These are phyloP conservation scores for Delia radicum DNA, from an alignment of 1,140 invertebrate genomes.

Conservation along the genomic window DNA sequence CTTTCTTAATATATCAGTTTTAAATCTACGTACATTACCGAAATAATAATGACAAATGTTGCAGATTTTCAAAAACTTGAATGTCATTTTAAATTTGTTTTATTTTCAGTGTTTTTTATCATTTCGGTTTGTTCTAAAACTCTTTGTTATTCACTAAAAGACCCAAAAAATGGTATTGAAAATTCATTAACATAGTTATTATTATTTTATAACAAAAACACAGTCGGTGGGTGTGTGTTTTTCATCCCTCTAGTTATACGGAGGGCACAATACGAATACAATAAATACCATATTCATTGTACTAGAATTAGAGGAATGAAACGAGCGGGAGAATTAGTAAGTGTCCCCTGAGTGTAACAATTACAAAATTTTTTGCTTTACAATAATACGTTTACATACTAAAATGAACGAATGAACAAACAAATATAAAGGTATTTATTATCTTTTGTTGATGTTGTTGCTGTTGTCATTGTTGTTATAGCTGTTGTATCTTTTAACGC, in stretches of 20 bases:
- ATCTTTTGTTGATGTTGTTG: neutral
- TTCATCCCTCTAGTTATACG: neutral
- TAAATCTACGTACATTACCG: too few relatives aligned
- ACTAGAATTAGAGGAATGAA: neutral
- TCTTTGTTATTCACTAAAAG: neutral
- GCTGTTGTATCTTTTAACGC: neutral
- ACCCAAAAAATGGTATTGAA: neutral
- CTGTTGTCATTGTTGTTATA: neutral
- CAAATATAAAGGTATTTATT: neutral
- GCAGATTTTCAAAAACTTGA: too few relatives aligned
- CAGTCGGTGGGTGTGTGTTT: neutral
- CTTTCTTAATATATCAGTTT: too few relatives aligned
- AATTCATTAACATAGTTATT: constrained; percentile 2
- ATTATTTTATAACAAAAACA: neutral
- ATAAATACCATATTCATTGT: neutral
- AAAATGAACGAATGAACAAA: neutral
- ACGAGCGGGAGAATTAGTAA: neutral
- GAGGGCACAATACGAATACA: neutral
- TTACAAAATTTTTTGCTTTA: neutral
- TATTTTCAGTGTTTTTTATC: too few relatives aligned
- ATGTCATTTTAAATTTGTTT: too few relatives aligned
- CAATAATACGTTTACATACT: neutral
- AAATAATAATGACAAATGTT: too few relatives aligned
- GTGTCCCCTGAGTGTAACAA: neutral
- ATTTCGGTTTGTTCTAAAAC: too few relatives aligned